phyloP scores from a whole-genome alignment of 1,140 invertebrate species.

The Orussus abietinus region DNA sequence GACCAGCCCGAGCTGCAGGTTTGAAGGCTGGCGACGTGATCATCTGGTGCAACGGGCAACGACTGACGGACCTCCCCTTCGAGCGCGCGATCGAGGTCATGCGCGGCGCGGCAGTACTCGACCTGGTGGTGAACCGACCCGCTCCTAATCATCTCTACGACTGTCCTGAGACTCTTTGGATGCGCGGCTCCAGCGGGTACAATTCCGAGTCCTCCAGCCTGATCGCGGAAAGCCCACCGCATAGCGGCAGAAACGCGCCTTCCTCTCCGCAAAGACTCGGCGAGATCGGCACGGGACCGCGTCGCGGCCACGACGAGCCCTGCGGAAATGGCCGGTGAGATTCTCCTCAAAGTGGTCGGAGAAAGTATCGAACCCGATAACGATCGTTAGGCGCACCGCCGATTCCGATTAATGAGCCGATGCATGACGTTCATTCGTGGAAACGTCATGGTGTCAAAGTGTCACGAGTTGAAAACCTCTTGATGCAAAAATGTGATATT shows the following conservation, averaged over 20 bases:
- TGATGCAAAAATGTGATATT: too few relatives aligned
- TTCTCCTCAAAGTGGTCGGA: too few relatives aligned
- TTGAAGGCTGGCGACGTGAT: slow-evolving; percentile 90
- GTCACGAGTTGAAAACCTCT: too few relatives aligned
- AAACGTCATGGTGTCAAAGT: too few relatives aligned
- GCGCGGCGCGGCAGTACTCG: slow-evolving; percentile 41
- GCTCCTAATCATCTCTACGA: slow-evolving; percentile 42
- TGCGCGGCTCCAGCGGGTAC: slow-evolving; percentile 47
- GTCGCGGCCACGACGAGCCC: too few relatives aligned
- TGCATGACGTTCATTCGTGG: too few relatives aligned
- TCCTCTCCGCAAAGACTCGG: too few relatives aligned
- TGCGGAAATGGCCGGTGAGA: slow-evolving; percentile 38
- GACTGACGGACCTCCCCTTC: slow-evolving; percentile 46
- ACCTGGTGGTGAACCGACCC: slow-evolving; percentile 45
- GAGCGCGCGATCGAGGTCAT: slow-evolving; percentile 48
- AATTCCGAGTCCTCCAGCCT: slow-evolving; percentile 46
- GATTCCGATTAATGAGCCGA: too few relatives aligned
- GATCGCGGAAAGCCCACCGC: slow-evolving; percentile 34
- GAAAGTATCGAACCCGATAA: too few relatives aligned
- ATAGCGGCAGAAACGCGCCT: slow-evolving; percentile 22
- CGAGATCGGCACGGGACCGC: too few relatives aligned
- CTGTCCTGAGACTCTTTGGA: slow-evolving; percentile 42
- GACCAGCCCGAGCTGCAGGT: slow-evolving; percentile 81
- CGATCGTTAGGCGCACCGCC: too few relatives aligned
- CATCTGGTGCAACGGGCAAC: slow-evolving; percentile 77